Percentiles rank a stretch among this genome's conserved stretches.
Evolutionary conservation across 2,797 vertebrate genomes (phyloP).

Genomic region (Enteromius paludinosus): DNA sequence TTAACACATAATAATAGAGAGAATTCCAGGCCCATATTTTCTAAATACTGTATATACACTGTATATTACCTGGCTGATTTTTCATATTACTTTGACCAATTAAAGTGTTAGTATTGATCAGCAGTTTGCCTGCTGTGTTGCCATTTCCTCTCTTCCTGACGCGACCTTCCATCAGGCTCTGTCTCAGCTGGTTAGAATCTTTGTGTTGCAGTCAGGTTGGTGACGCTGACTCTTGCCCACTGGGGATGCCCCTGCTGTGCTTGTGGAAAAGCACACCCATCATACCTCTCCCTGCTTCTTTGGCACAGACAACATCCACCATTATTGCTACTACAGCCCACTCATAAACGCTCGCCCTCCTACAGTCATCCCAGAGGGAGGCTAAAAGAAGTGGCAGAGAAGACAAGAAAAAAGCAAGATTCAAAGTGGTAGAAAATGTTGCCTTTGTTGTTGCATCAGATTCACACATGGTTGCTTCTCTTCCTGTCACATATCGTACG

Average conservation of each 20-base stretch:
- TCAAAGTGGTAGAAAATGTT: slow-evolving; percentile 22
- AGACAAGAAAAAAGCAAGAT: slow-evolving; percentile 23
- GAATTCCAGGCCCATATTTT: background rate
- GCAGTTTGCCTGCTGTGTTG: slow-evolving; percentile 32
- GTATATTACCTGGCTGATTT: background rate
- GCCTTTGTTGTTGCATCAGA: slow-evolving; percentile 8
- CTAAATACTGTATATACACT: background rate
- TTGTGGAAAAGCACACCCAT: slow-evolving; percentile 36
- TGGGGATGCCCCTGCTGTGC: slow-evolving; percentile 49
- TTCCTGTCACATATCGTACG: background rate
- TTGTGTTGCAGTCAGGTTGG: slow-evolving; percentile 49
- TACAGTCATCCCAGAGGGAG: slow-evolving; percentile 35
- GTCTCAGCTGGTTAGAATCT: slow-evolving; percentile 54
- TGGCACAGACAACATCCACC: slow-evolving; percentile 41
- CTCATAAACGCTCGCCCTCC: slow-evolving; percentile 35
- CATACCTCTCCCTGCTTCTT: slow-evolving; percentile 9
- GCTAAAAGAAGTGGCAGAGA: slow-evolving; percentile 27
- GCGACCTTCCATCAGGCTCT: slow-evolving; percentile 58
- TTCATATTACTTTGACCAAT: slow-evolving; percentile 13
- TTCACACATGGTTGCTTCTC: background rate
- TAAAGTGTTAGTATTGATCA: slow-evolving; percentile 34
- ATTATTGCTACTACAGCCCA: slow-evolving; percentile 30
- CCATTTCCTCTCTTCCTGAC: slow-evolving; percentile 46
- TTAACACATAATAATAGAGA: background rate
- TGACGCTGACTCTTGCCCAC: slow-evolving; percentile 33